phyloP scores from a whole-genome alignment of 2,888 invertebrate species.

The Mycalesis mineus region DNA sequence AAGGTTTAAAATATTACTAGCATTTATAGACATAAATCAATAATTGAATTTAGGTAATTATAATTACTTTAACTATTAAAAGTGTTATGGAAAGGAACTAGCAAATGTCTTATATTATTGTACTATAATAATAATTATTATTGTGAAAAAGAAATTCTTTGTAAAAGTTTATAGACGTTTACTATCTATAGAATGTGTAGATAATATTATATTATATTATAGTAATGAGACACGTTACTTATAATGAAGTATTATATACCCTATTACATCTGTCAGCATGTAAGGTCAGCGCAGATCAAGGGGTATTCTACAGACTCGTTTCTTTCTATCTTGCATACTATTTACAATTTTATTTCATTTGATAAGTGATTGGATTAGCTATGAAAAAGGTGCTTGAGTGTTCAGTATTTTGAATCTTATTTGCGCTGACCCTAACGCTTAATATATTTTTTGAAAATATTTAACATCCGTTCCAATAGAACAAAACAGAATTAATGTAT shows the following conservation, averaged over 20 bases:
- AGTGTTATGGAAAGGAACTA: conserved; percentile 18
- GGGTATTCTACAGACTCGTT: background rate
- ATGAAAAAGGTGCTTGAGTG: too few relatives aligned
- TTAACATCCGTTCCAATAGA: background rate
- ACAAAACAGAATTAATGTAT: too few relatives aligned
- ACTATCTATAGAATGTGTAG: background rate
- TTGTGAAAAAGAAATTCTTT: conserved; percentile 6
- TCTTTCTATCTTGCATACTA: too few relatives aligned
- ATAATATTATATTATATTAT: background rate
- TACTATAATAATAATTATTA: background rate
- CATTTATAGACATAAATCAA: background rate
- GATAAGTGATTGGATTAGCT: too few relatives aligned
- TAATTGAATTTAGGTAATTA: background rate
- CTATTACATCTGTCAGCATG: background rate
- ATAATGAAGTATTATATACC: background rate
- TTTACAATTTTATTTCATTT: too few relatives aligned
- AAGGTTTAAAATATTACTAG: background rate
- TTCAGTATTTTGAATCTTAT: background rate
- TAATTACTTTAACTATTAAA: conserved; percentile 9
- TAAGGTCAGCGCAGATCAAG: background rate
- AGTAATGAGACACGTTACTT: background rate
- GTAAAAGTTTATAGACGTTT: background rate
- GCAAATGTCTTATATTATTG: conserved; percentile 14
- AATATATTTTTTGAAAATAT: background rate
- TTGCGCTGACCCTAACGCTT: background rate